Evolutionary conservation across 1,140 invertebrate genomes (phyloP).

Genomic region (Oncopodura yosiiana): DNA sequence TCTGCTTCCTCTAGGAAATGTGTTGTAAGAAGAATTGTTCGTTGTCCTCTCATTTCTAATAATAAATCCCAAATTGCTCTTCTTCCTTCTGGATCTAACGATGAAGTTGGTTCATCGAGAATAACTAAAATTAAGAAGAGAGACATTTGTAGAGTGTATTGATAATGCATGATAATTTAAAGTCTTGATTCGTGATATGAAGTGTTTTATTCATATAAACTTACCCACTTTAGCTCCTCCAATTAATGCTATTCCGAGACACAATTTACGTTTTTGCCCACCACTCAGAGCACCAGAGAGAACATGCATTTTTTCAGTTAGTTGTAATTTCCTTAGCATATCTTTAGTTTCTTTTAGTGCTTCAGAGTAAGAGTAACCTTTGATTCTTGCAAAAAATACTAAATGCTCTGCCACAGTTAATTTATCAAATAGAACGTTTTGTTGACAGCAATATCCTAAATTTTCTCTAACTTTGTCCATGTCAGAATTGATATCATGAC

Average conservation of each 20-base stretch:
- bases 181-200: not conserved
- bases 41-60: constrained; percentile 37
- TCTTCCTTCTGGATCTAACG: constrained; percentile 86
- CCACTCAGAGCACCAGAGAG: constrained; percentile 65
- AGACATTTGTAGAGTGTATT: too few species aligned
- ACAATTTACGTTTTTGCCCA: constrained; percentile 75
- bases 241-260: constrained; percentile 73
- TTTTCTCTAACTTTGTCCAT: constrained; percentile 52
- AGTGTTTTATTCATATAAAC: not conserved
- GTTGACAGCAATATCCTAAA: constrained; percentile 85
- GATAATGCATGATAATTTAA: not conserved
- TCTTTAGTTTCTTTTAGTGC: not conserved
- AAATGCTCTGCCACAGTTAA: constrained; percentile 84
- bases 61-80: constrained; percentile 74
- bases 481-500: constrained; percentile 53
- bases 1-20: constrained; percentile 55
- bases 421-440: constrained; percentile 85
- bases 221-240: constrained; percentile 41
- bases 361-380: constrained; percentile 1
- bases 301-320: constrained; percentile 51
- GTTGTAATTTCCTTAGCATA: constrained; percentile 41
- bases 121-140: too few species aligned
- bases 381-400: constrained; percentile 64
- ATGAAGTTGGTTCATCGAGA: constrained; percentile 39
- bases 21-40: constrained; percentile 51